Evolutionary conservation across 2,113 vertebrate species (phyloP).

Genomic region (Perognathus longimembris): DNA sequence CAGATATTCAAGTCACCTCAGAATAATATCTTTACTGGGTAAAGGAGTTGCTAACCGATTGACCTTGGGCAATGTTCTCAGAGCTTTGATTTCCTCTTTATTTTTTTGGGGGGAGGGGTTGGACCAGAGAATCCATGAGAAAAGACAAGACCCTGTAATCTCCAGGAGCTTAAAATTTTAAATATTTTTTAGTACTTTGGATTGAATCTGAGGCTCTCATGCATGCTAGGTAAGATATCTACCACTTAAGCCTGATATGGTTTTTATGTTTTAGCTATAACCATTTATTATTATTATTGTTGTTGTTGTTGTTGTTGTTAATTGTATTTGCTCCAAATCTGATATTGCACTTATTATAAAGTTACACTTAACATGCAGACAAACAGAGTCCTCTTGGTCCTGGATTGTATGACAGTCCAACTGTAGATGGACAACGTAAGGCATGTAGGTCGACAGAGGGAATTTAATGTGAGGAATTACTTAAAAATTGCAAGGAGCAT

Average conservation of each 20-base stretch:
- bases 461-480: background rate
- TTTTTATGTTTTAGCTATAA: too few species aligned
- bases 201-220: too few species aligned
- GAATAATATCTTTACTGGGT: background rate
- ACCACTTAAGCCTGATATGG: too few species aligned
- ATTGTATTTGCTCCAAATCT: background rate
- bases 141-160: background rate
- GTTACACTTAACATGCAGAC: background rate
- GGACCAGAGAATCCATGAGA: background rate
- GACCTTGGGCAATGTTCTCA: background rate
- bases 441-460: background rate
- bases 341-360: background rate
- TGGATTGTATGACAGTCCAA: background rate
- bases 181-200: too few species aligned
- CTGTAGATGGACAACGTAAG: background rate
- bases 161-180: background rate
- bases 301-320: background rate
- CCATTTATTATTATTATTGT: background rate
- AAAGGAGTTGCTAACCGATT: background rate
- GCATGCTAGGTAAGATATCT: too few species aligned
- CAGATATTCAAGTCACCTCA: background rate
- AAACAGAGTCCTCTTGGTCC: background rate
- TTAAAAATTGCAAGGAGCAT: background rate
- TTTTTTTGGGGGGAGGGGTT: background rate
- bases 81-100: background rate